Percentiles rank a stretch among this genome's conserved stretches.
These are phyloP conservation scores for Champsocephalus esox DNA, from an alignment of 2,797 vertebrate species.

Conservation along the genomic window DNA sequence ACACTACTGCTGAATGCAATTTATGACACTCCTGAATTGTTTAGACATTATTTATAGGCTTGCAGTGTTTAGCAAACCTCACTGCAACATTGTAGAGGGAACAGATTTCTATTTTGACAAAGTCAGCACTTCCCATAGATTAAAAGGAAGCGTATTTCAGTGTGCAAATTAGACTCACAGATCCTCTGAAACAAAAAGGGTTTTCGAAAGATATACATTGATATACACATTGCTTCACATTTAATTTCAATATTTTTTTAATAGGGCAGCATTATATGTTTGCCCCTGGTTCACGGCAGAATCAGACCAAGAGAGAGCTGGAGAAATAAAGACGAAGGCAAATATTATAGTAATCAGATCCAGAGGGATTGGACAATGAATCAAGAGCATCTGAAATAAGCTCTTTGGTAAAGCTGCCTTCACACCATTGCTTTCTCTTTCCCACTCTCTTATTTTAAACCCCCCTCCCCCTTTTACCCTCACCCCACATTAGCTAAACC, in stretches of 20 bases:
- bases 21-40: not conserved
- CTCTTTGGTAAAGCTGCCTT: constrained; percentile 42
- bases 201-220: constrained; percentile 1
- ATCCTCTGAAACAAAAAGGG: constrained; percentile 14
- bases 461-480: constrained; percentile 8
- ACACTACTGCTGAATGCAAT: not conserved
- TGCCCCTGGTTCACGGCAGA: constrained; percentile 14
- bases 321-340: constrained; percentile 20
- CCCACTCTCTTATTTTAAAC: constrained; percentile 13
- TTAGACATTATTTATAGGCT: constrained; percentile 5
- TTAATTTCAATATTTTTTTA: constrained; percentile 4
- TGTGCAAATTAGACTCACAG: constrained; percentile 11
- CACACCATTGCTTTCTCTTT: constrained; percentile 41
- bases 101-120: constrained; percentile 15
- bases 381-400: constrained; percentile 43
- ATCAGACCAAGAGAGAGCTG: constrained; percentile 1
- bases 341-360: constrained; percentile 58
- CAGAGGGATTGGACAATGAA: constrained; percentile 60
- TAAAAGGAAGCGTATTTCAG: constrained; percentile 2
- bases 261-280: constrained; percentile 15
- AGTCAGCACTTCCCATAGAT: constrained; percentile 20
- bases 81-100: not conserved
- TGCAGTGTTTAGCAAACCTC: not conserved
- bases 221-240: constrained; percentile 7
- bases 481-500: constrained; percentile 51